Evolutionary conservation across 2,797 vertebrate genomes (phyloP).

Genomic region (Pantherophis vulpinus): DNA sequence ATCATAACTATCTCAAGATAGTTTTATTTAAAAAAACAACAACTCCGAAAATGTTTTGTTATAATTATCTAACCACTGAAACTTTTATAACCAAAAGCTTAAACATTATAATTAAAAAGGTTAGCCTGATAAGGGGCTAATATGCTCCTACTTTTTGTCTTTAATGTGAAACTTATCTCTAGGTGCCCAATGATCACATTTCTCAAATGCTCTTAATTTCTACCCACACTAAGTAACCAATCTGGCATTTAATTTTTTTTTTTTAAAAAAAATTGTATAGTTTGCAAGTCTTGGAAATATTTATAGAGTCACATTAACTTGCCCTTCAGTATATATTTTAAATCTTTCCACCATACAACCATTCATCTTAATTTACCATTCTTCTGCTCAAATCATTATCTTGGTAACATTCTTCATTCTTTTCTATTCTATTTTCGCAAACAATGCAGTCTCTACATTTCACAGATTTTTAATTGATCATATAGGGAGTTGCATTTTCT

Average conservation of each 20-base stretch:
- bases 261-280: neutral
- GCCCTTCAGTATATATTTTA: neutral
- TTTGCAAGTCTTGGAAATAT: neutral
- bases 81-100: neutral
- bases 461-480: neutral
- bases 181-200: neutral
- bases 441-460: neutral
- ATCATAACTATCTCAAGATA: neutral
- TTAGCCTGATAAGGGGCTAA: neutral
- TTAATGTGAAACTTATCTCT: neutral
- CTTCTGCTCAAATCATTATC: neutral
- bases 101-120: neutral
- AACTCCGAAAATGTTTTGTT: neutral
- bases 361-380: neutral
- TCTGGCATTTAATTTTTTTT: neutral
- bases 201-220: neutral
- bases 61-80: neutral
- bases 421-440: neutral
- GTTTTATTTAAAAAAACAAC: neutral
- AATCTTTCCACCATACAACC: neutral
- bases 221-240: neutral
- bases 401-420: neutral
- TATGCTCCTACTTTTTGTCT: neutral
- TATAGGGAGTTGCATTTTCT: neutral
- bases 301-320: neutral